Conservation (phyloP, 2,888 invertebrate genomes). For the Stegophylla sp. region DNA sequence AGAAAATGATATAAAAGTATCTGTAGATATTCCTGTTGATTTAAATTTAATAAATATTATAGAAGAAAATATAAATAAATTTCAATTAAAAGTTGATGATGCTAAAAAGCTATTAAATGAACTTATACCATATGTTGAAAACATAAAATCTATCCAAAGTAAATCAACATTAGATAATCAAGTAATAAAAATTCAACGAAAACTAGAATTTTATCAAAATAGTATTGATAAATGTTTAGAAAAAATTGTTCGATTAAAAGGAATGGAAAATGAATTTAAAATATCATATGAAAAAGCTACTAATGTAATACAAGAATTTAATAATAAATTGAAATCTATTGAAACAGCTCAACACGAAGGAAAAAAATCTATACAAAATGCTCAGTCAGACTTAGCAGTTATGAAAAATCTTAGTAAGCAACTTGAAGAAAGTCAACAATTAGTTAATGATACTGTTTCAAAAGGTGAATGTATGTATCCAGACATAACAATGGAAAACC, state of each 20-base stretch:
- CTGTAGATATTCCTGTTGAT: conserved; percentile 28
- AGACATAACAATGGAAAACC: conserved; percentile 83
- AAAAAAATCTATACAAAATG: conserved; percentile 73
- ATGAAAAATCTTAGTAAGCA: conserved; percentile 76
- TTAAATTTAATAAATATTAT: conserved; percentile 4
- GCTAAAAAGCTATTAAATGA: not conserved
- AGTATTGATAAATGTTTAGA: conserved; percentile 66
- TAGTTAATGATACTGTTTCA: conserved; percentile 82
- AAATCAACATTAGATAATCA: conserved; percentile 45
- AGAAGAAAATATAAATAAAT: conserved; percentile 26
- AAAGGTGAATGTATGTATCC: conserved; percentile 88
- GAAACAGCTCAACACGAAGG: conserved; percentile 76
- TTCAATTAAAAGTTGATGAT: not conserved
- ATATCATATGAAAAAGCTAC: conserved; percentile 75
- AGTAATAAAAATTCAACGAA: conserved; percentile 15
- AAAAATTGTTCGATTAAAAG: conserved; percentile 75
- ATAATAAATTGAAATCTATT: conserved; percentile 76
- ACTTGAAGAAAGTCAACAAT: conserved; percentile 79
- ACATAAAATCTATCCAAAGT: conserved; percentile 30
- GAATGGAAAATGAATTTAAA: conserved; percentile 75
- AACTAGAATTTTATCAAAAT: conserved; percentile 32
- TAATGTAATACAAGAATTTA: conserved; percentile 79
- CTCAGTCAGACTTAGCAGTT: conserved; percentile 77
- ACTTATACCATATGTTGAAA: conserved; percentile 7
- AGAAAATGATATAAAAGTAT: conserved; percentile 38